Evolutionary conservation across 1,140 invertebrate species (phyloP), one percentile per base, ranked within the genome.

Genomic region (Lepidurus apus): DNA sequence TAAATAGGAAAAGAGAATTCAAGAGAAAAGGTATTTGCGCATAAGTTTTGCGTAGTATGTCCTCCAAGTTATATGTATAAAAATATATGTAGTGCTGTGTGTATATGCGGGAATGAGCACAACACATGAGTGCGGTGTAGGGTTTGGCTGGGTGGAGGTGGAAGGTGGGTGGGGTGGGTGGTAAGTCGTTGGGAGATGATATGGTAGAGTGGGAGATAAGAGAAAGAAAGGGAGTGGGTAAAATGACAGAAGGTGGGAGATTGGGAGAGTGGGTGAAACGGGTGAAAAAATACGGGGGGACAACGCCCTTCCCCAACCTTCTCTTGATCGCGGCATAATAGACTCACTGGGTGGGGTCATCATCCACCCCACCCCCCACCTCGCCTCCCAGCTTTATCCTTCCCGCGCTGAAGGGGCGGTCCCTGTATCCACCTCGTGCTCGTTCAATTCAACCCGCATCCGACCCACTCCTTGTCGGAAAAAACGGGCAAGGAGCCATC

Each of bases 351-450:
- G 45, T 65, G 42, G 76, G 44, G 34, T 34, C 42, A 1, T 43
- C 42, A 43, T 34, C 34, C 44, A 42, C 44, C 7, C 74, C 74
- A 42, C 74, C 44, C 74, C 74, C 26, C 34, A 24, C 11, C 10
- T 75, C n/a, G 42, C 43, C 74, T 75, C 74, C 74, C 74, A 43
- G 42, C 74, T 75, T 43, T 43, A 75, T 17, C 42, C 74, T 13
- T 17, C 34, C 74, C 42, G 74, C 11, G 74, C 7, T n/a, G 42
- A 42, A 43, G 34, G 74, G 42, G 74, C 44, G 21, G 53, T 73
- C 17, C 24, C 17, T 7, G 6, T 73, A 21, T 10, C 42, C 21
- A 75, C 42, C 74, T 43, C 44, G 76, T 42, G 21, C 44, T 65
- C 53, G 17, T 65, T 9, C 53, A 13, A 21, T 65, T 65, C 53